Percentiles rank a stretch among this genome's conserved stretches.
phyloP scores from a whole-genome alignment of 2,797 vertebrate species.

The Gallinago solitaria region DNA sequence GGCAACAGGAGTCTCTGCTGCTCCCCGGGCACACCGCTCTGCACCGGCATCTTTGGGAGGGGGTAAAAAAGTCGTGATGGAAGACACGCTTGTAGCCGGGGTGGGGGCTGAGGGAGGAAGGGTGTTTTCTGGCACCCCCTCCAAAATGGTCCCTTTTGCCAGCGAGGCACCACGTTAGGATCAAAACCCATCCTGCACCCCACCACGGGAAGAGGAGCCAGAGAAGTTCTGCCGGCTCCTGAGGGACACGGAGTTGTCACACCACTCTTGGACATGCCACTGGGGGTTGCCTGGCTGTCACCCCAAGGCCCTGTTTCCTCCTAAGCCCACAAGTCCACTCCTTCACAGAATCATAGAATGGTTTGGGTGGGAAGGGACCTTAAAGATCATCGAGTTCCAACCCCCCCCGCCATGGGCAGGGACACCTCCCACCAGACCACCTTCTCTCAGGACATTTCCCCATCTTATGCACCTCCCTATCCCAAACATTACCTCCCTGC shows the following conservation, averaged over 20 bases:
- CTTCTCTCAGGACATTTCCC: background rate
- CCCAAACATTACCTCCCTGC: background rate
- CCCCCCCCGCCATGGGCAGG: no score
- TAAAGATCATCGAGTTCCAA: no score
- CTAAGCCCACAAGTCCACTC: background rate
- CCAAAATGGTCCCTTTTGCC: fast-evolving
- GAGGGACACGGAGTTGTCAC: background rate
- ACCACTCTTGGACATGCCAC: fast-evolving
- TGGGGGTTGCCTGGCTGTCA: background rate
- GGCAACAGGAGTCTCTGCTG: background rate
- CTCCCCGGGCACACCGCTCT: background rate
- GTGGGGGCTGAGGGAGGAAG: background rate
- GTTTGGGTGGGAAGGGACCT: no score
- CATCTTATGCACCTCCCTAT: background rate
- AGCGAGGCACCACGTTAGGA: fast-evolving
- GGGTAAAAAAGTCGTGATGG: fast-evolving
- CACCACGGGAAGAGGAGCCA: background rate
- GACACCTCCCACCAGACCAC: no score
- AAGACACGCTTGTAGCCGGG: background rate
- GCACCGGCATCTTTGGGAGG: background rate
- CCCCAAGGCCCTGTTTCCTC: background rate
- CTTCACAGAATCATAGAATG: background rate
- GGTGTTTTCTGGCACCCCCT: background rate
- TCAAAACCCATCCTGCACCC: fast-evolving
- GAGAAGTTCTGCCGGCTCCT: background rate